A percentile compares a stretch with the other conserved stretches of the same genome.
These are phyloP conservation scores for Ictidomys tridecemlineatus DNA, from an alignment of 2,113 vertebrate genomes.

Conservation along the genomic window DNA sequence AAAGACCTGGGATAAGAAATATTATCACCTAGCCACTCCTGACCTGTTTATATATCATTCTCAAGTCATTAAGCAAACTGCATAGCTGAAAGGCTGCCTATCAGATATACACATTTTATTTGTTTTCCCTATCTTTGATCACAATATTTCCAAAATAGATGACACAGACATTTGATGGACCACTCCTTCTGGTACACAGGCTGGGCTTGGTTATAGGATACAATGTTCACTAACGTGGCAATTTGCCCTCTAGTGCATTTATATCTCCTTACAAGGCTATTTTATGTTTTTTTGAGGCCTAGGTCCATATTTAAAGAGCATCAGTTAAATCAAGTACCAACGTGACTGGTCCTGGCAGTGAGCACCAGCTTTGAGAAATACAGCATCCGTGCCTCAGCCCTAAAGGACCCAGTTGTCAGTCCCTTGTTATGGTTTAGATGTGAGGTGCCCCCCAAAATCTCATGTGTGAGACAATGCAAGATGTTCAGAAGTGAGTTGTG, in stretches of 20 bases:
- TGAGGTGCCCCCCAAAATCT: no score
- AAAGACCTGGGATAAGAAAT: neutral
- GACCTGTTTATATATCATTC: neutral
- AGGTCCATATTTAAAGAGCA: neutral
- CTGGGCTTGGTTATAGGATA: neutral
- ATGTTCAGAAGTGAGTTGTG: no score
- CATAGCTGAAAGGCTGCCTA: neutral
- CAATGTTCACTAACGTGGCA: neutral
- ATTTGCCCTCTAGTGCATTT: neutral
- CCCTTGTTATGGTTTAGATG: no score
- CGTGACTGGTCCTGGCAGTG: neutral
- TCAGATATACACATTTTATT: neutral
- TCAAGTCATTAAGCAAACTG: neutral
- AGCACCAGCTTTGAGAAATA: neutral
- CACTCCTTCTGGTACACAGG: neutral
- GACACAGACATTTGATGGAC: neutral
- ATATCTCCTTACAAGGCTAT: neutral
- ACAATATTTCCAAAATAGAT: neutral
- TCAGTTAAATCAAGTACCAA: neutral
- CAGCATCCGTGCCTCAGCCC: neutral
- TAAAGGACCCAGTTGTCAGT: neutral
- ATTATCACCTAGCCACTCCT: neutral
- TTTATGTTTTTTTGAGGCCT: neutral
- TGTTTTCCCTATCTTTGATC: constrained; percentile 29
- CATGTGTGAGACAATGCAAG: no score